Conservation (phyloP, 2,888 invertebrate species). For the Rotaria macrura region DNA sequence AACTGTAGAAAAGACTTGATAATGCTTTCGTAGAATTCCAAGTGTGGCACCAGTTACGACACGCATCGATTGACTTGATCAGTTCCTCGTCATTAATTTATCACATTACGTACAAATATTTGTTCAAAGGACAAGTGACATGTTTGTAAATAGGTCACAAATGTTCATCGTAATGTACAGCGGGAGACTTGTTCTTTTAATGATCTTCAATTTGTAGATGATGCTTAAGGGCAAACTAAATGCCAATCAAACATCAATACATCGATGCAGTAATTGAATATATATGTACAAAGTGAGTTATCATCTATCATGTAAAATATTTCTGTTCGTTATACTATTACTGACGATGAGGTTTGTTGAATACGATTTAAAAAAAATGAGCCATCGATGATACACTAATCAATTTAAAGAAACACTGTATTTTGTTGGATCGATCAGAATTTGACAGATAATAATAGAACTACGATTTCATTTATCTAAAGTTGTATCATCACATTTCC, state of each 20-base stretch:
- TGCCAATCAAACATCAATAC: not conserved
- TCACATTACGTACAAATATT: not conserved
- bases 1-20: no score
- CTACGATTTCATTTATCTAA: no score
- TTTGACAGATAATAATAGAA: no score
- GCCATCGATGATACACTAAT: no score
- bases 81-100: not conserved
- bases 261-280: not conserved
- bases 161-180: not conserved
- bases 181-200: not conserved
- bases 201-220: not conserved
- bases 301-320: not conserved
- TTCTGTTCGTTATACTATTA: no score
- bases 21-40: no score
- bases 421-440: no score
- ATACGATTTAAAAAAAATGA: no score
- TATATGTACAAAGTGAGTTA: not conserved
- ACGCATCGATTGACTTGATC: not conserved
- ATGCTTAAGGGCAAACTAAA: not conserved
- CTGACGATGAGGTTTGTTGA: no score
- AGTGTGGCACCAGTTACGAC: no score
- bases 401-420: no score
- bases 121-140: not conserved
- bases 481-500: no score
- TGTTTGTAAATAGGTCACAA: not conserved